Evolutionary conservation across 2,113 vertebrate genomes (phyloP).

Genomic region (Uria aalge): DNA sequence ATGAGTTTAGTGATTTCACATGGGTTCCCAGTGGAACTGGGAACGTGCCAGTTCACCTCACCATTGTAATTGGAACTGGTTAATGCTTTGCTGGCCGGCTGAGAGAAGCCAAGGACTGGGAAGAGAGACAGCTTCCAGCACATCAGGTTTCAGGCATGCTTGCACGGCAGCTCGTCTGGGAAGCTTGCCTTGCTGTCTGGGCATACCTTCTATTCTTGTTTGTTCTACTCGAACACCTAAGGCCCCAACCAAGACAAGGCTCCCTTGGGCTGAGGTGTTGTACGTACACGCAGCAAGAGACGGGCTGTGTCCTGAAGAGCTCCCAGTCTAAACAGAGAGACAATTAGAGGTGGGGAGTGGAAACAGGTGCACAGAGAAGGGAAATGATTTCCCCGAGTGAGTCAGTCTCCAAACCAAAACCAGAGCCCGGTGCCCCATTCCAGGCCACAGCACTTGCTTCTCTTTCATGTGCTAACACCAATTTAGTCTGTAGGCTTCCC

Average conservation of each 20-base stretch:
- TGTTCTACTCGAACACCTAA: not conserved
- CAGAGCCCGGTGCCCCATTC: not conserved
- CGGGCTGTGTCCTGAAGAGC: not conserved
- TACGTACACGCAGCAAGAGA: fast-evolving
- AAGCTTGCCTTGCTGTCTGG: not conserved
- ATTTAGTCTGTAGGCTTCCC: not conserved
- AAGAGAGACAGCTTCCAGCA: not conserved
- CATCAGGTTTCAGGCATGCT: not conserved
- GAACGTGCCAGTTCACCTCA: not conserved
- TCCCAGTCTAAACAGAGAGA: not conserved
- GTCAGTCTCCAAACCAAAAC: not conserved
- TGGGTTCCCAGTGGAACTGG: not conserved
- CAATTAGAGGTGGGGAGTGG: not conserved
- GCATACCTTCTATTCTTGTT: not conserved
- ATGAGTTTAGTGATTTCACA: not conserved
- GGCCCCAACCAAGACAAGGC: not conserved
- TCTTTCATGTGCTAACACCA: not conserved
- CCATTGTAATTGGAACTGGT: not conserved
- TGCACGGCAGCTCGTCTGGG: not conserved
- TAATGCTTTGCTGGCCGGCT: not conserved
- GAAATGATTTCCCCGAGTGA: fast-evolving
- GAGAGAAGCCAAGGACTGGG: not conserved
- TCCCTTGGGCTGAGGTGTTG: not conserved
- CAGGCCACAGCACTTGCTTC: not conserved
- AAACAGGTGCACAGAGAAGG: not conserved